Evolutionary conservation across 1,140 invertebrate species (phyloP).

Genomic region (Brachionus sp.): DNA sequence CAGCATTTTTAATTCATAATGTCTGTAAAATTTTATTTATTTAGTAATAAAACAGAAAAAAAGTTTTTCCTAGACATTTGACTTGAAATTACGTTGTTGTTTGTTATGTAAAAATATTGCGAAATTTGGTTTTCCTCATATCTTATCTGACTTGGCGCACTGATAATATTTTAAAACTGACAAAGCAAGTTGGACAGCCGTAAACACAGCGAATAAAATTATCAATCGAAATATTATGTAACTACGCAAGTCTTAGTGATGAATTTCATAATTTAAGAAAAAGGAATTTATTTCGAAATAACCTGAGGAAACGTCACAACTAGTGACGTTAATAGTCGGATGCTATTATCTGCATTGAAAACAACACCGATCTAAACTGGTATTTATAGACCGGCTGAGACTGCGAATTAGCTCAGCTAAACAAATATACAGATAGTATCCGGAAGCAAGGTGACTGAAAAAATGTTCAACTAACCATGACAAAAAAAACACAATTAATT

Average conservation of each 20-base stretch:
- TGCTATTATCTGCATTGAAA: background rate
- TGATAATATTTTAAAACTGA: background rate
- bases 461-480: slow-evolving; percentile 24
- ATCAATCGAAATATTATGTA: background rate
- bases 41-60: background rate
- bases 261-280: background rate
- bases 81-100: background rate
- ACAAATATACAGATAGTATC: slow-evolving; percentile 44
- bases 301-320: background rate
- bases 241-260: background rate
- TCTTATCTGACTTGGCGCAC: background rate
- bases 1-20: background rate
- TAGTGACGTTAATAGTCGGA: background rate
- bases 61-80: background rate
- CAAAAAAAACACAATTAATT: background rate
- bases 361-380: background rate
- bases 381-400: background rate
- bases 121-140: background rate
- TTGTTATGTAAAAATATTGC: background rate
- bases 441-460: slow-evolving; percentile 17
- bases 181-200: background rate
- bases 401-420: background rate
- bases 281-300: background rate
- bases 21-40: background rate
- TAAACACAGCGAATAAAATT: background rate